phyloP scores from a whole-genome alignment of 2,888 invertebrate species.

The Tetragonisca angustula region DNA sequence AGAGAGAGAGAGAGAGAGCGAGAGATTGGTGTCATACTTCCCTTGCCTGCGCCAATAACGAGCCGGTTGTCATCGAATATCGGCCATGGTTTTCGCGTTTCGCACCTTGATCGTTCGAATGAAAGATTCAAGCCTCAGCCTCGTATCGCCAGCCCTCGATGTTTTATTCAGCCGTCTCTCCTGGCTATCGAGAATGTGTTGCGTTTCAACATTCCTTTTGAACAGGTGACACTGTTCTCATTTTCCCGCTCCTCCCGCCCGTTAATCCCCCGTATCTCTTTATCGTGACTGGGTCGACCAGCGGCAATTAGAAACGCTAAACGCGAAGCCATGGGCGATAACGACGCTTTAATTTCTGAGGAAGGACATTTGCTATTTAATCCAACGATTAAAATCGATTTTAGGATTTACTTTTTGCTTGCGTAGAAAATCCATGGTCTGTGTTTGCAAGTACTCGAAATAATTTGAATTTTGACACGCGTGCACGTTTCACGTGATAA shows the following conservation, averaged over 20 bases:
- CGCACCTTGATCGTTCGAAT: neutral
- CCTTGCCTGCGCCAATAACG: constrained; percentile 39
- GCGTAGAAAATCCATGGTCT: too few relatives aligned
- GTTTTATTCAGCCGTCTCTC: constrained; percentile 4
- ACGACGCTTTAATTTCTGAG: neutral
- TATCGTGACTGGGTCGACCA: neutral
- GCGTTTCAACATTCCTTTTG: neutral
- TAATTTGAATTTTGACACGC: too few relatives aligned
- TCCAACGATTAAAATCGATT: neutral
- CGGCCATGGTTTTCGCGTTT: constrained; percentile 14
- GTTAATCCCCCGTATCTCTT: too few relatives aligned
- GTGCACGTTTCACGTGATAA: too few relatives aligned
- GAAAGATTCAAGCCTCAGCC: constrained; percentile 5
- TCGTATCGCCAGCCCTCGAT: neutral
- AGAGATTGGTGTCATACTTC: neutral
- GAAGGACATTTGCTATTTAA: too few relatives aligned
- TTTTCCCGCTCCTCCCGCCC: too few relatives aligned
- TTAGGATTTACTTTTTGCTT: neutral
- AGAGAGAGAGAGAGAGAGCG: constrained; percentile 6
- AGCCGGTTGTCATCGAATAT: constrained; percentile 45
- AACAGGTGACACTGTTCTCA: neutral
- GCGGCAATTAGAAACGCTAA: neutral
- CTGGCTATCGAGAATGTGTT: neutral
- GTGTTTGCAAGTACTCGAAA: too few relatives aligned
- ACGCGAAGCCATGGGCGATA: neutral